These are phyloP conservation scores for Lithobates pipiens DNA, from an alignment of 2,797 vertebrate species.

Conservation along the genomic window DNA sequence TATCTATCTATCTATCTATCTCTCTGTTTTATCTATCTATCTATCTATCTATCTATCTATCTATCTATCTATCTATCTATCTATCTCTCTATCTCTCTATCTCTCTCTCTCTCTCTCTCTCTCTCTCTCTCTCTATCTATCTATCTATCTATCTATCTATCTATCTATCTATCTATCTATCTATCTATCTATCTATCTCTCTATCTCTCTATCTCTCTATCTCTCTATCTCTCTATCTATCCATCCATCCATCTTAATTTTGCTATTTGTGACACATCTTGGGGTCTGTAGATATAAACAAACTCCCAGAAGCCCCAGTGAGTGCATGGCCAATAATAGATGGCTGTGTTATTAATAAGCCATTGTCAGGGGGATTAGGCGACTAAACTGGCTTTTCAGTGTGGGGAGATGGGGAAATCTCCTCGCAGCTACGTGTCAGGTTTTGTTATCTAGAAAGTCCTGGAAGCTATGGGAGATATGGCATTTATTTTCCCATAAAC, in stretches of 20 bases:
- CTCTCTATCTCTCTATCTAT: conserved; percentile 11
- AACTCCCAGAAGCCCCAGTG: background rate
- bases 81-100: background rate
- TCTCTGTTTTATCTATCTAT: too few relatives aligned
- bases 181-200: background rate
- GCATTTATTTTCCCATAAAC: conserved; percentile 79
- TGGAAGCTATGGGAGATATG: conserved; percentile 76
- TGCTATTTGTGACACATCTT: background rate
- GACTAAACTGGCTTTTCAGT: conserved; percentile 65
- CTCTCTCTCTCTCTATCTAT: conserved; percentile 15
- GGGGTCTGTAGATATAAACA: background rate
- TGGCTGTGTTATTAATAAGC: conserved; percentile 24
- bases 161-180: background rate
- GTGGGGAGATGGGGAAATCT: conserved; percentile 63
- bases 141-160: background rate
- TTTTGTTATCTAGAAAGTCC: conserved; percentile 76
- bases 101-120: background rate
- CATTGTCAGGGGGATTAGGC: conserved; percentile 36
- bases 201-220: background rate
- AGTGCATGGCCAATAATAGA: conserved; percentile 22
- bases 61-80: too few relatives aligned
- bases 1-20: too few relatives aligned
- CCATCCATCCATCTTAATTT: background rate
- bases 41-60: background rate
- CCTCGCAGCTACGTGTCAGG: conserved; percentile 73